phyloP scores from a whole-genome alignment of 2,888 invertebrate genomes.

The Orchesellides sinensis region DNA sequence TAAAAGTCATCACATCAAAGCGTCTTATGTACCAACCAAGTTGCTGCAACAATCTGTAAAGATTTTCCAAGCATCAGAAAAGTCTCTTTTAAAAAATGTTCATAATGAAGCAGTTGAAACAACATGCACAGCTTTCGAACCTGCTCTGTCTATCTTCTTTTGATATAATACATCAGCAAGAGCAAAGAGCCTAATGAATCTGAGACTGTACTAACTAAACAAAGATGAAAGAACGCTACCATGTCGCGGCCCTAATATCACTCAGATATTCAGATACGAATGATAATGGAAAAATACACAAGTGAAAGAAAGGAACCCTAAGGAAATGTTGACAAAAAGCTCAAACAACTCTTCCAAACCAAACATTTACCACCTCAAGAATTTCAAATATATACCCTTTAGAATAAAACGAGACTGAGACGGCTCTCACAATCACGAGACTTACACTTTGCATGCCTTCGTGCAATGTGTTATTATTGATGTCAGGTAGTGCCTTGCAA shows the following conservation, averaged over 20 bases:
- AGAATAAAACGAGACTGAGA: not conserved
- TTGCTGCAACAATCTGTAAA: too few relatives aligned
- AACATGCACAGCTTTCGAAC: too few relatives aligned
- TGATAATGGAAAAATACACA: slow-evolving; percentile 13
- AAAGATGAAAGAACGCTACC: not conserved
- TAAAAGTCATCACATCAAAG: too few relatives aligned
- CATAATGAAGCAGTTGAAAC: too few relatives aligned
- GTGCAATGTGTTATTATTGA: not conserved
- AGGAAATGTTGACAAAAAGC: slow-evolving; percentile 23
- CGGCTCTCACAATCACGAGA: not conserved
- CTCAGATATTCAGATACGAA: too few relatives aligned
- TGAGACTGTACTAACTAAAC: too few relatives aligned
- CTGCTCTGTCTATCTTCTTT: too few relatives aligned
- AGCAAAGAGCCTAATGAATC: too few relatives aligned
- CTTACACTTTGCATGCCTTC: not conserved
- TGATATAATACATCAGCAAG: too few relatives aligned
- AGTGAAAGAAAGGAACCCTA: slow-evolving; percentile 12
- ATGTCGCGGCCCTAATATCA: not conserved
- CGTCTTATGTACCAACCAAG: too few relatives aligned
- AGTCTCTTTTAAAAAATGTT: too few relatives aligned
- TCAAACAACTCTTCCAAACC: slow-evolving; percentile 9
- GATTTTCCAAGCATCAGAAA: too few relatives aligned
- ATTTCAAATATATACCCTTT: not conserved
- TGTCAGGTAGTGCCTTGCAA: slow-evolving; percentile 16
- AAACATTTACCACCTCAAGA: slow-evolving; percentile 10